A percentile compares a stretch with the other conserved stretches of the same genome.
These are phyloP conservation scores for Seriola aureovittata DNA, from an alignment of 2,113 vertebrate genomes.

Conservation along the genomic window DNA sequence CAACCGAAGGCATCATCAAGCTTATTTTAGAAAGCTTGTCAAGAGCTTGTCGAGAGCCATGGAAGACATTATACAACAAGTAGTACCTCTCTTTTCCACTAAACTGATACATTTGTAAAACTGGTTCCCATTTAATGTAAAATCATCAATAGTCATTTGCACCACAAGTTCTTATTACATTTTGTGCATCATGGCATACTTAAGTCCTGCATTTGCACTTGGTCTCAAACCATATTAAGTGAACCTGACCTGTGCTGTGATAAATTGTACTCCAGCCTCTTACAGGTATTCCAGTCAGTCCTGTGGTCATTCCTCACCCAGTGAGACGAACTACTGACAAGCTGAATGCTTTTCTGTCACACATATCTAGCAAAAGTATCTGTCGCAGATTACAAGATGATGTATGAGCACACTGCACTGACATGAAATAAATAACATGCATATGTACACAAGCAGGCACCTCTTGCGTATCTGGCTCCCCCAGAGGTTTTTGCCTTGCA, in stretches of 20 bases:
- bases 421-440: slow-evolving; percentile 72
- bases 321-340: slow-evolving; percentile 59
- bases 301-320: slow-evolving; percentile 55
- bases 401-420: slow-evolving; percentile 66
- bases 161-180: background rate
- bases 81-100: too few relatives aligned
- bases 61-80: too few relatives aligned
- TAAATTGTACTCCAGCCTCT: slow-evolving; percentile 3
- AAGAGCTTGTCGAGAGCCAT: too few relatives aligned
- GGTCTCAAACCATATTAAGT: slow-evolving; percentile 12
- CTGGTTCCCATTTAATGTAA: too few relatives aligned
- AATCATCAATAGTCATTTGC: background rate
- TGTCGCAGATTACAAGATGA: slow-evolving; percentile 63
- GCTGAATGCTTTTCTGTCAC: slow-evolving; percentile 59
- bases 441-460: slow-evolving; percentile 63
- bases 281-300: slow-evolving; percentile 49
- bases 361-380: slow-evolving; percentile 58
- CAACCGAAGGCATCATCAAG: too few relatives aligned
- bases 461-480: slow-evolving; percentile 35
- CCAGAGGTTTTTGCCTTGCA: slow-evolving; percentile 40
- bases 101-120: too few relatives aligned
- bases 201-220: slow-evolving; percentile 5
- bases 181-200: slow-evolving; percentile 17
- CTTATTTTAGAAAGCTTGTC: too few relatives aligned
- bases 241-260: slow-evolving; percentile 27